These are phyloP conservation scores for Druon quercuslanigerum DNA, from an alignment of 1,140 invertebrate genomes.

Conservation along the genomic window DNA sequence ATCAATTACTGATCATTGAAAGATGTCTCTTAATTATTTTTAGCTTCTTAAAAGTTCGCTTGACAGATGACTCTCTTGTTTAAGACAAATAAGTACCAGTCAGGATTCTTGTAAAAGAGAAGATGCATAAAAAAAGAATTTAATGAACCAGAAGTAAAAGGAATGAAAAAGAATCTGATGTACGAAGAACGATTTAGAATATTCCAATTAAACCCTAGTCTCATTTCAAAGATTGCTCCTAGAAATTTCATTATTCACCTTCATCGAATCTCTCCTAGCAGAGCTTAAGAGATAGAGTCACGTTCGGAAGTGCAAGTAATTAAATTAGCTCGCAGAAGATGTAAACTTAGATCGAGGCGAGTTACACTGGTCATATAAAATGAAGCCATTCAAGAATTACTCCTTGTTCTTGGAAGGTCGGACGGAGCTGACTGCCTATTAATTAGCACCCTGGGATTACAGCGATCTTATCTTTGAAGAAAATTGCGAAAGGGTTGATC, in stretches of 20 bases:
- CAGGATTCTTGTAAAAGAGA: too few relatives aligned
- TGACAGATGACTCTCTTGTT: too few relatives aligned
- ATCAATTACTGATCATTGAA: too few relatives aligned
- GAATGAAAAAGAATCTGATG: not conserved
- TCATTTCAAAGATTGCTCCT: not conserved
- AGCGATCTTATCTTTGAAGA: not conserved
- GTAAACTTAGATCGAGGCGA: conserved; percentile 18
- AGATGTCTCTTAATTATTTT: too few relatives aligned
- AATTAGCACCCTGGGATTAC: conserved; percentile 22
- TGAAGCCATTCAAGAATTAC: conserved; percentile 5
- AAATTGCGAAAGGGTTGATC: conserved; percentile 13
- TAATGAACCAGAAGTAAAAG: too few relatives aligned
- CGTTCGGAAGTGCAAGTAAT: conserved; percentile 24
- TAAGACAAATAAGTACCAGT: too few relatives aligned
- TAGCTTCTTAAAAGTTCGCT: too few relatives aligned
- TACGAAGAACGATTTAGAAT: not conserved
- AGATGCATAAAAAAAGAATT: too few relatives aligned
- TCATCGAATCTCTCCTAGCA: not conserved
- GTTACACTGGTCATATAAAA: conserved; percentile 24
- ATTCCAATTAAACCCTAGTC: not conserved
- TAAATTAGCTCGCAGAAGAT: conserved; percentile 12
- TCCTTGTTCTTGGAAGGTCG: conserved; percentile 3
- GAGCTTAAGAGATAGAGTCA: not conserved
- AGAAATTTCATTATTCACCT: conserved; percentile 13
- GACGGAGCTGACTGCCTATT: not conserved